Evolutionary conservation across 2,113 vertebrate species (phyloP).

Genomic region (Corynorhinus townsendii): DNA sequence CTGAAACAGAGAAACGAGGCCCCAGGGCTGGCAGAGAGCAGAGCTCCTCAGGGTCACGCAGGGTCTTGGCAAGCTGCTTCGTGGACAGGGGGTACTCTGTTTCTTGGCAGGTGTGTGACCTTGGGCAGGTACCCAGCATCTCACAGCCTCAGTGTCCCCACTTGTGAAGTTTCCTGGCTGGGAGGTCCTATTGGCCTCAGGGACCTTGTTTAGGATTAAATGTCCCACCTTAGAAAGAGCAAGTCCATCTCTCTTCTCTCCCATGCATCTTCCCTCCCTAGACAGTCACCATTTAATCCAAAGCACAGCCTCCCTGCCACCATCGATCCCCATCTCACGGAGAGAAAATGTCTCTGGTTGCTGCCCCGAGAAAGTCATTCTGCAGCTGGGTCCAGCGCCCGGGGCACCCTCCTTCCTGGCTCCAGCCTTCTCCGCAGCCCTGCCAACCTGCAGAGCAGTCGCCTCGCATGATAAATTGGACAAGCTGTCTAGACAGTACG

Average conservation of each 20-base stretch:
- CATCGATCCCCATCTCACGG: neutral
- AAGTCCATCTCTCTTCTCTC: neutral
- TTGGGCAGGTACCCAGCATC: neutral
- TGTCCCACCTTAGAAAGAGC: neutral
- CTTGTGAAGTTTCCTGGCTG: neutral
- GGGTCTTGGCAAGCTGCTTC: neutral
- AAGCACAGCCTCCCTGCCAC: neutral
- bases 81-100: neutral
- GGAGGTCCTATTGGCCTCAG: neutral
- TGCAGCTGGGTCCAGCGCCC: neutral
- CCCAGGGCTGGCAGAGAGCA: neutral
- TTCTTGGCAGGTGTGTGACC: neutral
- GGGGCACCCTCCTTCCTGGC: neutral
- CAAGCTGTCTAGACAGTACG: conserved; percentile 1
- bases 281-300: neutral
- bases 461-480: neutral
- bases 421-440: neutral
- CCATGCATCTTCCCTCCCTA: neutral
- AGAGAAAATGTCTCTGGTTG: neutral
- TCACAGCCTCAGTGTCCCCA: neutral
- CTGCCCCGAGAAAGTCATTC: neutral
- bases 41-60: neutral
- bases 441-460: neutral
- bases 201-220: neutral
- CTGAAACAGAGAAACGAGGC: neutral